A percentile compares a stretch with the other conserved stretches of the same genome.
These are phyloP conservation scores for Pachyseris speciosa DNA, from an alignment of 64 coral and sea anemone genomes.

Conservation along the genomic window DNA sequence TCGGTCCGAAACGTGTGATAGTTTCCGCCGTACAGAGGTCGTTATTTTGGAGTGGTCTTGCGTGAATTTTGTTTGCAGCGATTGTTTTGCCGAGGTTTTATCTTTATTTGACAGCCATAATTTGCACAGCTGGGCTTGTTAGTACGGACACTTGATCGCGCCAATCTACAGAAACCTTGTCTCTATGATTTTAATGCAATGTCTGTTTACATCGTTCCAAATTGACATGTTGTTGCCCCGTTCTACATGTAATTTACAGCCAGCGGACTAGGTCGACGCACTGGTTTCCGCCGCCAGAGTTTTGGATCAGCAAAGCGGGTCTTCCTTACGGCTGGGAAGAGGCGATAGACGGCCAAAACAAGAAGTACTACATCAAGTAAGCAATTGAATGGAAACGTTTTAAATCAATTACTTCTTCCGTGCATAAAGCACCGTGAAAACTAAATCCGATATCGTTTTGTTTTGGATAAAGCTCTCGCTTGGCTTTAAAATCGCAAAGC, in stretches of 20 bases:
- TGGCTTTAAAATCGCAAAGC: background rate
- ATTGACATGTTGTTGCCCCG: background rate
- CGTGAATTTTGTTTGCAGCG: background rate
- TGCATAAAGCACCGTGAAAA: background rate
- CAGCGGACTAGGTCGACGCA: slow-evolving; percentile 61
- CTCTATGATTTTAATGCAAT: background rate
- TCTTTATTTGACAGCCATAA: background rate
- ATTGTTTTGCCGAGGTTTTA: background rate
- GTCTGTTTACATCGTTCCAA: background rate
- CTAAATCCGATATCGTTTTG: background rate
- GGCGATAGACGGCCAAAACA: slow-evolving; percentile 58
- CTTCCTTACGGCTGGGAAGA: slow-evolving; percentile 92
- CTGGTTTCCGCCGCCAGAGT: slow-evolving; percentile 87
- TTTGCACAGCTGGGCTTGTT: background rate
- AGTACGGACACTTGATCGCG: background rate
- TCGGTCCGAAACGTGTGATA: background rate
- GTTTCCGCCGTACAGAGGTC: background rate
- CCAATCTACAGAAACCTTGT: background rate
- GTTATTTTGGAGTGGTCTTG: background rate
- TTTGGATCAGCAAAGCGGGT: slow-evolving; percentile 89
- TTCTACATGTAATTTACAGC: slow-evolving; percentile 28
- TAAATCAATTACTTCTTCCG: background rate
- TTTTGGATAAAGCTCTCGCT: background rate
- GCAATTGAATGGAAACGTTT: background rate
- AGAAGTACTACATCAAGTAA: slow-evolving; percentile 93